phyloP scores from a whole-genome alignment of 2,113 vertebrate genomes.

The Cebus imitator region DNA sequence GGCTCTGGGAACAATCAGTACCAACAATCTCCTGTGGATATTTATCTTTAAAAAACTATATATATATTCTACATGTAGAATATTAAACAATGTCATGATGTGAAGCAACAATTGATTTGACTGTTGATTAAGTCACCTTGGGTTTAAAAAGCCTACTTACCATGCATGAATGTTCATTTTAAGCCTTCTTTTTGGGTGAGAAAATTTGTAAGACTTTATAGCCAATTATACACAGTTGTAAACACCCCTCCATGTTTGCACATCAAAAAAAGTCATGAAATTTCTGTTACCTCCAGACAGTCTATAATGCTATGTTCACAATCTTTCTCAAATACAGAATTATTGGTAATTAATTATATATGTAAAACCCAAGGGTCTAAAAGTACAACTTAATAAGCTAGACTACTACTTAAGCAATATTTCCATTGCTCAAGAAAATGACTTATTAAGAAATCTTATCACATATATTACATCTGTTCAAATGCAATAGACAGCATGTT shows the following conservation, averaged over 20 bases:
- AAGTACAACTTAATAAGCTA: conserved; percentile 45
- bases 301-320: conserved; percentile 37
- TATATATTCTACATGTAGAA: conserved; percentile 65
- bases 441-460: conserved; percentile 66
- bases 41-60: conserved; percentile 73
- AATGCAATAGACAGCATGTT: conserved; percentile 58
- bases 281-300: background rate
- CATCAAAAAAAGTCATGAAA: conserved; percentile 2
- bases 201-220: conserved; percentile 55
- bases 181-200: conserved; percentile 46
- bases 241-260: background rate
- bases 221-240: conserved; percentile 31
- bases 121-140: conserved; percentile 76
- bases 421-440: conserved; percentile 49
- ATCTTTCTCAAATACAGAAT: conserved; percentile 54
- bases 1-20: conserved; percentile 69
- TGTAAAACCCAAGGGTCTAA: conserved; percentile 40
- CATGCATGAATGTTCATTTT: conserved; percentile 59
- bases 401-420: background rate
- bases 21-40: conserved; percentile 58
- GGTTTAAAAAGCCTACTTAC: conserved; percentile 58
- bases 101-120: conserved; percentile 74
- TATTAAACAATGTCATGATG: conserved; percentile 78
- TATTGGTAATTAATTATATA: conserved; percentile 43
- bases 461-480: conserved; percentile 70